Conservation (phyloP, 2,888 invertebrate species). For the Acronicta alni region DNA sequence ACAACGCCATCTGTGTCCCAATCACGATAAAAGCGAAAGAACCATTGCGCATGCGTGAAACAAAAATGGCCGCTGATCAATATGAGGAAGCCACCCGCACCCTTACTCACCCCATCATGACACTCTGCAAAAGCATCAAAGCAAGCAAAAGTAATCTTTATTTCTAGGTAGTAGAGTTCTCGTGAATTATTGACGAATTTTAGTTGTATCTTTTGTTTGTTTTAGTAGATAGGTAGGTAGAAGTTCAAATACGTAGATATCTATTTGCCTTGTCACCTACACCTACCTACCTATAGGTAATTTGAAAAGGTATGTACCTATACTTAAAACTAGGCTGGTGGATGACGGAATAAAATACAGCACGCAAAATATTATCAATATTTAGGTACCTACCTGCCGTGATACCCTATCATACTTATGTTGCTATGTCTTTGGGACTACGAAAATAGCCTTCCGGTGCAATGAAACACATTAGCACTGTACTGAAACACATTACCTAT, state of each 20-base stretch:
- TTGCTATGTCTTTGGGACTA: too few species aligned
- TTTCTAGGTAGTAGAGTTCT: slow-evolving; percentile 50
- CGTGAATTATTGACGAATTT: slow-evolving; percentile 66
- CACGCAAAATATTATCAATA: too few species aligned
- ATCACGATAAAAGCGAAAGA: slow-evolving; percentile 56
- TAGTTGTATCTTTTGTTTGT: slow-evolving; percentile 77
- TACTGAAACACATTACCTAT: too few species aligned
- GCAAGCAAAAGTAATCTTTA: slow-evolving; percentile 63
- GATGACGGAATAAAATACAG: not conserved
- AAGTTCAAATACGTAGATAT: slow-evolving; percentile 45
- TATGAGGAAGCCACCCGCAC: slow-evolving; percentile 81
- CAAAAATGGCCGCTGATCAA: slow-evolving; percentile 86
- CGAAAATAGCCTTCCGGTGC: too few species aligned
- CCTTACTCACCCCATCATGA: slow-evolving; percentile 74
- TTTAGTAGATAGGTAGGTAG: slow-evolving; percentile 59
- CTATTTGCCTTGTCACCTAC: slow-evolving; percentile 29
- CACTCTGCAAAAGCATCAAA: slow-evolving; percentile 45
- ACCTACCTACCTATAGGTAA: not conserved
- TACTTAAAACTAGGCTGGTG: not conserved
- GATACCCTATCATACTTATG: too few species aligned
- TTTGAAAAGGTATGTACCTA: too few species aligned
- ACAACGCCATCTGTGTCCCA: slow-evolving; percentile 80
- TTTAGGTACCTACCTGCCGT: too few species aligned
- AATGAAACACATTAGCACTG: too few species aligned
- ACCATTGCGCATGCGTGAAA: slow-evolving; percentile 75